Evolutionary conservation across 2,888 invertebrate species (phyloP), one percentile per base, ranked within the genome.

Genomic region (Pandemis cinnamomeana): DNA sequence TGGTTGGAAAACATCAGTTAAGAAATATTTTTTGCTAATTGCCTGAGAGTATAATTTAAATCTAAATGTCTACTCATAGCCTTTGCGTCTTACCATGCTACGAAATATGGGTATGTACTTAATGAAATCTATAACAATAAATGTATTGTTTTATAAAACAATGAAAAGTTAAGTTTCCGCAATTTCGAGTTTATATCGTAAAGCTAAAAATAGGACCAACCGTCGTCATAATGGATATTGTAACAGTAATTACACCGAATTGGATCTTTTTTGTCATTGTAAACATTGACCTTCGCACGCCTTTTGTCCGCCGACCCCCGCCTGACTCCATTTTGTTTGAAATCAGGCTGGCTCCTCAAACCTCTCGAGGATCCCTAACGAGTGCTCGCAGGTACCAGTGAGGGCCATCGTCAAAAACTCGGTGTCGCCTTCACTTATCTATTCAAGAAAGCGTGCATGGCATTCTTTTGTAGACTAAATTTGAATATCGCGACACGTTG

Each of bases 331-430:
- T 77, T 77, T 76, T 77, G 71, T 78, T 71, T 73, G 72, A 67
- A 71, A 75, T 75, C 73, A 72, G 74, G 67, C 53, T 61, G 58
- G 63, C 63, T 44, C 67, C 71, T 76, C 67, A 60, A 67, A 71
- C 46, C 60, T 41, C 72, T 72, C 41, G 66, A 72, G 77, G 71
- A 70, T 58, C 36, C 66, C 74, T 78, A 79, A 79, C 77, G 77
- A 77, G 73, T 67, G 71, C 73, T 41, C 63, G 63, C 61, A 46
- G 72, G 71, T 73, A 72, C 72, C 72, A 61, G 72, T 60, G 61
- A 75, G 75, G 69, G 68, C 69, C 69, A 69, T 75, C 51, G 64
- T 69, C 53, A 46, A 68, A 55, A 61, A 72, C 69, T 71, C 64
- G 36, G 64, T 72, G 68, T 75, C 64, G 72, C 55, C 55, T 15